A percentile compares a stretch with the other conserved stretches of the same genome.
Conservation (phyloP, 2,113 vertebrate genomes). For the Amphilophus citrinellus region DNA sequence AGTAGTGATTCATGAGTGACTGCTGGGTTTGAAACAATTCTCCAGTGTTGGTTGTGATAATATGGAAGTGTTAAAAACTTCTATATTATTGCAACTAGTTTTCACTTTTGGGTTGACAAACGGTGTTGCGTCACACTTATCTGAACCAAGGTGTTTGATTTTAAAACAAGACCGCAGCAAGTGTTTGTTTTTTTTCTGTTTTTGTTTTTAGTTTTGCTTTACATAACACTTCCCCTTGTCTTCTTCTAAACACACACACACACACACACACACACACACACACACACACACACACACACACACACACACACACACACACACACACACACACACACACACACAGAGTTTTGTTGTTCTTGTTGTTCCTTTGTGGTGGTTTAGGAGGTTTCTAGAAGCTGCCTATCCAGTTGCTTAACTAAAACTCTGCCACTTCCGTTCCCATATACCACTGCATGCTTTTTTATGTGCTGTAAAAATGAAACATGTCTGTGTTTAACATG, state of each 20-base stretch:
- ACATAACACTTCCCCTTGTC: slow-evolving; percentile 25
- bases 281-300: neutral
- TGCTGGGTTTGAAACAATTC: neutral
- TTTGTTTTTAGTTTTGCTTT: slow-evolving; percentile 19
- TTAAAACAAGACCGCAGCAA: neutral
- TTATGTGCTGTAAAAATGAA: neutral
- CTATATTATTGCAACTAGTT: neutral
- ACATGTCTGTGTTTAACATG: slow-evolving; percentile 5
- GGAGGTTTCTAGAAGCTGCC: slow-evolving; percentile 30
- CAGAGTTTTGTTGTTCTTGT: neutral
- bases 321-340: neutral
- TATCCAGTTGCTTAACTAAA: slow-evolving; percentile 64
- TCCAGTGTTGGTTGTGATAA: too few relatives aligned
- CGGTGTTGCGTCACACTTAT: neutral
- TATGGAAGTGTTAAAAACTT: neutral
- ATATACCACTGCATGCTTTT: neutral
- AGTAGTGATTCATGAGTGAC: neutral
- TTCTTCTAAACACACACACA: slow-evolving; percentile 1
- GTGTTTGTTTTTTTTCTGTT: neutral
- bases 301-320: neutral
- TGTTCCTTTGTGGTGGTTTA: slow-evolving; percentile 57
- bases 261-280: neutral
- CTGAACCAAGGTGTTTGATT: neutral
- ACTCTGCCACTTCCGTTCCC: slow-evolving; percentile 55
- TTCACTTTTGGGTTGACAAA: slow-evolving; percentile 10